Base-by-base conservation (phyloP, 2,113 vertebrate genomes). In the Pluvialis apricaria region DNA sequence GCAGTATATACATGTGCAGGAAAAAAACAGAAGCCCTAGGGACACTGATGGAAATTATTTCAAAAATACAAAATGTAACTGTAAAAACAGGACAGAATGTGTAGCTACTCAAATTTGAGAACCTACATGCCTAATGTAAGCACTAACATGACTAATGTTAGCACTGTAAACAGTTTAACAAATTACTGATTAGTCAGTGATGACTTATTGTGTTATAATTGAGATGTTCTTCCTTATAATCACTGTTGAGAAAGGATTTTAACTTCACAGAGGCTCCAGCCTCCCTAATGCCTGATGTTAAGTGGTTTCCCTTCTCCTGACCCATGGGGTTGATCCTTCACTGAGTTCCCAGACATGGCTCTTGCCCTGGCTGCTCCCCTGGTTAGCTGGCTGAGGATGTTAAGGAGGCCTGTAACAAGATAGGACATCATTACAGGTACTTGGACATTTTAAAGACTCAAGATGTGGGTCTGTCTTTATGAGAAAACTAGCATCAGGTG, bases 311-410 rank as follows among this genome's bases (percentile, higher is more conserved):
- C 28, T 44, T 68, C 26, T 34, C 9, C n/a, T 55, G 14, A 72
- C 11, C 52, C 19, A 12, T 44, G 47, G 13, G 13, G 31, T 2
- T 34, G 22, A 44, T 29, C 13, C 24, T 32, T 78, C n/a, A 51
- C 18, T 1, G 1, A 54, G 11, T 13, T 42, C 17, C 11, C 17
- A 68, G 36, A 28, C 14, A 38, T 0, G 1, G 28, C 15, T 62
- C 36, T 87, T 54, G 7, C 29, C 28, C 26, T 47, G 25, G 20
- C 7, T 36, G 17, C 21, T 75, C 14, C 15, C 7, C 14, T 4
- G 1, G 8, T 32, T n/a, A 38, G 5, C 20, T 58, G 21, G 11
- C 34, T 86, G 44, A 72, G 45, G 11, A 4, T n/a, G 11, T 18
- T 77, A 71, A 71, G 45, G 28, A 44, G 17, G 9, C 9, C 11